Base-by-base conservation (phyloP, 2,888 invertebrate genomes). In the Eilema caniola region DNA sequence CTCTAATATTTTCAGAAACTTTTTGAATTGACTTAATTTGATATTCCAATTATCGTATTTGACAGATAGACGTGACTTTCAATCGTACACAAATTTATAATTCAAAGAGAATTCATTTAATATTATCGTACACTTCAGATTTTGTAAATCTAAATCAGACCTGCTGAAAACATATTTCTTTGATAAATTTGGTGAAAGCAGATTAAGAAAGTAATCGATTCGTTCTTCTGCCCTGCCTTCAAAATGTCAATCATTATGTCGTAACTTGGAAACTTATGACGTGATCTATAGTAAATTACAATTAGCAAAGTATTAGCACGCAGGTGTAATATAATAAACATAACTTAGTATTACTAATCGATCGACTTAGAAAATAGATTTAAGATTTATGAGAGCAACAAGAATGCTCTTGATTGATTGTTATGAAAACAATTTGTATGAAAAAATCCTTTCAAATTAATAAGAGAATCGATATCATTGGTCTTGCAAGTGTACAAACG, bases 171-270 rank as follows among this genome's bases (percentile, higher is more conserved):
- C 24, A 28, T 53, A 41, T 66, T 64, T 65, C 57, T 65, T 64
- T 61, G 25, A 53, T 31, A 71, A 71, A 57, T 65, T 67, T 71
- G 33, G 12, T 57, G 31, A 62, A 57, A 62, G n/a, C 41, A 61
- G 62, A 56, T 71, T 23, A 10, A 56, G 57, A 60, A 20, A 25
- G 37, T 70, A 62, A 41, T 47, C 20, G 28, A 67, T 63, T 63
- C 62, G 56, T 53, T 66, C 47, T 60, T 23, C 61, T 25, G 33
- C 28, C 20, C 62, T 2, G 28, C 57, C 12, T 67, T 63, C 72
- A 14, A 65, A 53, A n/a, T 70, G 74, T 73, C 76, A 78, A 74
- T 82, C 75, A 74, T 66, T 68, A 61, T 73, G 67, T 72, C 56
- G 23, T 59, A 73, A 73, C 71, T 72, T 74, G 61, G 66, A n/a